A percentile compares a stretch with the other conserved stretches of the same genome.
phyloP scores from a whole-genome alignment of 2,113 vertebrate species.

The Sebastes schlegelii region DNA sequence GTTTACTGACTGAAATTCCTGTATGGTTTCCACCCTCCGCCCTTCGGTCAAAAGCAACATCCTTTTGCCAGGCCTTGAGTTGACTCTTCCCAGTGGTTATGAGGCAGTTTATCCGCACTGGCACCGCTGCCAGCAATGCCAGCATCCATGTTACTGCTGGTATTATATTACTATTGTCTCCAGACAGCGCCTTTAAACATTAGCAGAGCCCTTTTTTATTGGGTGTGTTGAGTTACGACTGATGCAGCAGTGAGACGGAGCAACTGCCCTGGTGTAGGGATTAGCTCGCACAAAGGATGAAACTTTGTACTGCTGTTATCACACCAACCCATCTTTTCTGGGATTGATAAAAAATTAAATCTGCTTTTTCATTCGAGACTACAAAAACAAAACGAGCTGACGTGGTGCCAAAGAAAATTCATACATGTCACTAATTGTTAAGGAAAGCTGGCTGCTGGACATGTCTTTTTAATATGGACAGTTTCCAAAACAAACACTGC shows the following conservation, averaged over 20 bases:
- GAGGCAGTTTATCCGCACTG: conserved; percentile 53
- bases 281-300: conserved; percentile 62
- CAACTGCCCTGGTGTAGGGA: conserved; percentile 59
- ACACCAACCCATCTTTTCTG: conserved; percentile 37
- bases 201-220: conserved; percentile 73
- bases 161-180: conserved; percentile 78
- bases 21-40: conserved; percentile 70
- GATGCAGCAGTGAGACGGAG: conserved; percentile 65
- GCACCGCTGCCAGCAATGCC: conserved; percentile 61
- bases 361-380: conserved; percentile 54
- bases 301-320: conserved; percentile 55
- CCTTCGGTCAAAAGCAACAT: conserved; percentile 69
- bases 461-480: conserved; percentile 74
- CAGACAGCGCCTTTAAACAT: conserved; percentile 75
- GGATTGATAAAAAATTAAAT: conserved; percentile 15
- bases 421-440: conserved; percentile 81
- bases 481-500: conserved; percentile 85
- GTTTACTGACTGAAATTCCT: conserved; percentile 74
- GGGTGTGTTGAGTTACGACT: conserved; percentile 74
- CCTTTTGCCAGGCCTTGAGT: conserved; percentile 57
- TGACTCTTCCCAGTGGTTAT: conserved; percentile 60
- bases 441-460: conserved; percentile 71
- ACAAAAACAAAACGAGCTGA: conserved; percentile 64
- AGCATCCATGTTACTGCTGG: conserved; percentile 62
- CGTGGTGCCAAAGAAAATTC: conserved; percentile 75